A percentile compares a stretch with the other conserved stretches of the same genome.
Evolutionary conservation across 2,888 invertebrate genomes (phyloP).

Genomic region (Alcis repandata): DNA sequence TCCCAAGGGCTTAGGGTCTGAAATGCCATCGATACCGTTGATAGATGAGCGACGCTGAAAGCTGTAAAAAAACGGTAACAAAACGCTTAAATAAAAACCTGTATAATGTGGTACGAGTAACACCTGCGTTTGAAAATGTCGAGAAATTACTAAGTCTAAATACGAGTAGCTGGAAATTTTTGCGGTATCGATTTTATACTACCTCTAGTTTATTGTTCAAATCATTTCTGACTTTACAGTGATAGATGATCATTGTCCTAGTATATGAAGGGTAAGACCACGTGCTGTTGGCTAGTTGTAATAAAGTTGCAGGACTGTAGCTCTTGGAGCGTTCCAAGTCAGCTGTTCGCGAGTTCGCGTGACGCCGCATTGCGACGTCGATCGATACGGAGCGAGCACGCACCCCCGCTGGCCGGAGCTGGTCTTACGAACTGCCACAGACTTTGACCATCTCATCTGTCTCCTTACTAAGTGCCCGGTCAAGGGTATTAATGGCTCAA

Average conservation of each 20-base stretch:
- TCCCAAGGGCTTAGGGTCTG: slow-evolving; percentile 31
- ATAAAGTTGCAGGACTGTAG: background rate
- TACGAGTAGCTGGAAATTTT: background rate
- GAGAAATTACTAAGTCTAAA: slow-evolving; percentile 43
- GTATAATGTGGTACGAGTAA: slow-evolving; percentile 25
- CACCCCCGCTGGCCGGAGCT: slow-evolving; percentile 48
- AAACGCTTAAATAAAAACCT: slow-evolving; percentile 35
- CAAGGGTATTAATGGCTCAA: too few species aligned
- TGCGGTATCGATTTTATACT: background rate
- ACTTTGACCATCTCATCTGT: slow-evolving; percentile 1
- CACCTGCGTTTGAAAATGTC: slow-evolving; percentile 44
- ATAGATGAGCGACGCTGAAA: slow-evolving; percentile 34
- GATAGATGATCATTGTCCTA: too few species aligned
- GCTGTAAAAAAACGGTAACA: slow-evolving; percentile 31
- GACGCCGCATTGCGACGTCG: slow-evolving; percentile 70
- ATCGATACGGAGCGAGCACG: slow-evolving; percentile 70
- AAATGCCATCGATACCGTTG: slow-evolving; percentile 37
- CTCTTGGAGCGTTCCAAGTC: slow-evolving; percentile 51
- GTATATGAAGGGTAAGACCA: too few species aligned
- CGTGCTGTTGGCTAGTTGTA: background rate
- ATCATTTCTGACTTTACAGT: too few species aligned
- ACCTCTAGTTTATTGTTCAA: background rate
- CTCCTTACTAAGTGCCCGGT: background rate
- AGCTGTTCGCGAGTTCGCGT: slow-evolving; percentile 65
- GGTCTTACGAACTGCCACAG: background rate